Evolutionary conservation across 2,888 invertebrate species (phyloP), one percentile per base, ranked within the genome.

Genomic region (Tachystola acroxantha): DNA sequence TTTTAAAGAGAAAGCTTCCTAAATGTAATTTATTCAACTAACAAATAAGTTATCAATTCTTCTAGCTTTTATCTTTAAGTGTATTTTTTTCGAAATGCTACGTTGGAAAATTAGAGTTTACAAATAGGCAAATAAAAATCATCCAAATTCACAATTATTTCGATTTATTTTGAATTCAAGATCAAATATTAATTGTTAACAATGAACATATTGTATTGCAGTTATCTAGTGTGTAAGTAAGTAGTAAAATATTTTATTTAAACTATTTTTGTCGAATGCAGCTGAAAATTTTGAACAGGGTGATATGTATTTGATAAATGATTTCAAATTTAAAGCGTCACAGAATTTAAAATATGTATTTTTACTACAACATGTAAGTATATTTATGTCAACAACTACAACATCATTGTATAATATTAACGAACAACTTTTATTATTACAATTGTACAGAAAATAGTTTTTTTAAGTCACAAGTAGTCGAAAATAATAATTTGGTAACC

Each of bases 101-200:
- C n/a, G n/a, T n/a, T n/a, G n/a, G n/a, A n/a, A n/a, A n/a, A n/a
- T n/a, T n/a, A n/a, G n/a, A n/a, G n/a, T n/a, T 10, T 26, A 26
- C 6, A n/a, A 26, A 10, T 26, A 26, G 26, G 16, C 14, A 33
- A 48, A 39, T 42, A 37, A 51, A 51, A 54, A 36, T 37, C 40
- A 34, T 6, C 2, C 7, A 11, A 36, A 44, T 37, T n/a, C 3
- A n/a, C n/a, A 27, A 45, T 46, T 45, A 50, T 48, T 49, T 48
- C 53, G 46, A 46, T 50, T 57, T 60, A 60, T 57, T 64, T 58
- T 56, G 42, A 56, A 55, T 66, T 59, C 51, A 65, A 64, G 59
- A 59, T 61, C 57, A 56, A n/a, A 61, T 57, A 62, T 56, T 50
- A 66, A 63, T 65, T 57, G 67, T 59, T 58, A 66, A 53, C 65